These are phyloP conservation scores for Anguilla obscura DNA, from an alignment of 2,797 vertebrate genomes.

Conservation along the genomic window DNA sequence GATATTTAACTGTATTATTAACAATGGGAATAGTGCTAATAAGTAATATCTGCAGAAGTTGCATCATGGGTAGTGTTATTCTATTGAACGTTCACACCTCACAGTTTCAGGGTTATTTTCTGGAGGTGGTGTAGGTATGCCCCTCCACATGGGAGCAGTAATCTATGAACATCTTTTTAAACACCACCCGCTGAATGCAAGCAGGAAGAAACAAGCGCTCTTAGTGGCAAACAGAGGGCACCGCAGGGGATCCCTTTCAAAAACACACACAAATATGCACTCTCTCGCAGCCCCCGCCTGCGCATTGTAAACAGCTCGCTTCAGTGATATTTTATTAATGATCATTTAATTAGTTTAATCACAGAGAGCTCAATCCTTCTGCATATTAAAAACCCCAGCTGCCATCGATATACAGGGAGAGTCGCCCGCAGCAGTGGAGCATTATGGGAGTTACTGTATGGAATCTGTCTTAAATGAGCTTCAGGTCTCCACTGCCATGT, in stretches of 20 bases:
- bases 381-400: conserved; percentile 69
- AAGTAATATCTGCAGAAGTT: no score
- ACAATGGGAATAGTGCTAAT: no score
- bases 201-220: neutral
- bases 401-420: conserved; percentile 65
- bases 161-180: neutral
- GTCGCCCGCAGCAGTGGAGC: conserved; percentile 60
- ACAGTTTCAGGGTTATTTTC: neutral
- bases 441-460: conserved; percentile 49
- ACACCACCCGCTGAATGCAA: neutral
- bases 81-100: neutral
- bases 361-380: conserved; percentile 69
- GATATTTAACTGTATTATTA: no score
- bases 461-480: conserved; percentile 45
- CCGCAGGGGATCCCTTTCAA: conserved; percentile 69
- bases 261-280: conserved; percentile 75
- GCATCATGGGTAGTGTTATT: neutral
- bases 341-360: conserved; percentile 83
- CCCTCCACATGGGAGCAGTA: neutral
- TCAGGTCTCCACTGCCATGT: neutral
- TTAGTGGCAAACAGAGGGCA: conserved; percentile 29
- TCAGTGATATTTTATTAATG: conserved; percentile 81
- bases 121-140: neutral
- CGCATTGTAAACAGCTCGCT: conserved; percentile 76
- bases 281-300: conserved; percentile 62